Percentiles rank a stretch among this genome's conserved stretches.
Evolutionary conservation across 2,797 vertebrate species (phyloP).

Genomic region (Emydoidea blandingii): DNA sequence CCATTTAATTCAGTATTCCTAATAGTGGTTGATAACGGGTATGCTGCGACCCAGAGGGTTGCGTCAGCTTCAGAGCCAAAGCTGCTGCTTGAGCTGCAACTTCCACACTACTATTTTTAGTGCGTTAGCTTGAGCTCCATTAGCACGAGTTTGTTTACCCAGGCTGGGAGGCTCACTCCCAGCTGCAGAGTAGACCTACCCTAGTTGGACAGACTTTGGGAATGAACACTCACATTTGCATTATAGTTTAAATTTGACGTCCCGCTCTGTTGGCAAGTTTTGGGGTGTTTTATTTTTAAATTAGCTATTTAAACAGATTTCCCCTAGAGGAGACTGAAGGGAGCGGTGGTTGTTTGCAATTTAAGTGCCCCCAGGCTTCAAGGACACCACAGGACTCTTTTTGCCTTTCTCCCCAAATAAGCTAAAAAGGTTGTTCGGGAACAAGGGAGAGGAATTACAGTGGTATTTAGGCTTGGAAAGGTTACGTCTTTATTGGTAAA

Average conservation of each 20-base stretch:
- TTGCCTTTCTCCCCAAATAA: background rate
- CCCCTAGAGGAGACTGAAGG: background rate
- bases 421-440: background rate
- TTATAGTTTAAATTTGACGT: background rate
- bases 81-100: background rate
- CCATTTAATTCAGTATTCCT: conserved; percentile 15
- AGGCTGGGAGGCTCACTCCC: background rate
- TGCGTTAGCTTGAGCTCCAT: background rate
- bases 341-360: background rate
- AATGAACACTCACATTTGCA: background rate
- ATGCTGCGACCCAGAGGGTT: background rate
- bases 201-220: background rate
- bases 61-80: background rate
- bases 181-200: background rate
- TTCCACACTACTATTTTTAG: background rate
- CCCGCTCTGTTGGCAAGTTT: background rate
- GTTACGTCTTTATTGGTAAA: background rate
- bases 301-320: background rate
- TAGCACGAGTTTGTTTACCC: background rate
- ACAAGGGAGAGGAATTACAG: background rate
- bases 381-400: background rate
- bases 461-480: background rate
- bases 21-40: background rate
- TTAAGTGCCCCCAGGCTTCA: background rate
- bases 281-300: conserved; percentile 18